Evolutionary conservation across 2,888 invertebrate species (phyloP).

Genomic region (Pseudanteris insignis): DNA sequence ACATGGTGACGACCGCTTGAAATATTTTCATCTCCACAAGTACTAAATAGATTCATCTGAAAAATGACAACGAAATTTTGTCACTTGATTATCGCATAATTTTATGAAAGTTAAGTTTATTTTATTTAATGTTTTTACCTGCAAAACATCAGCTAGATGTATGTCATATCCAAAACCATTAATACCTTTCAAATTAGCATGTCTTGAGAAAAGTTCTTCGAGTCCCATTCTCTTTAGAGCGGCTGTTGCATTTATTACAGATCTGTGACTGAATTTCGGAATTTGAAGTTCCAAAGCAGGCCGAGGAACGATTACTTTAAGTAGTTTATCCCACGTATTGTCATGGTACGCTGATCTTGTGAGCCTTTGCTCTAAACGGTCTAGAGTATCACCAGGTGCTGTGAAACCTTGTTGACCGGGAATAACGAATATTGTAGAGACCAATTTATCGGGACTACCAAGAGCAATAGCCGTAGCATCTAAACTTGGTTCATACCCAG

Average conservation of each 20-base stretch:
- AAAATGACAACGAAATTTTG: no score
- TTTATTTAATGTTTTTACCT: no score
- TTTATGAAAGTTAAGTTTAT: slow-evolving; percentile 3
- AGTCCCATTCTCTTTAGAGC: slow-evolving; percentile 84
- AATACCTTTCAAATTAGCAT: slow-evolving; percentile 84
- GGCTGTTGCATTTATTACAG: slow-evolving; percentile 81
- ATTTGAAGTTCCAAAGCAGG: slow-evolving; percentile 83
- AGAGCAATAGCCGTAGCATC: slow-evolving; percentile 86
- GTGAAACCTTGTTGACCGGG: slow-evolving; percentile 86
- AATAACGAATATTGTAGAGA: slow-evolving; percentile 83
- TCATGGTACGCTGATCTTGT: slow-evolving; percentile 73
- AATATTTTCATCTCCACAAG: slow-evolving; percentile 78
- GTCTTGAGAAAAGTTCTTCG: slow-evolving; percentile 79
- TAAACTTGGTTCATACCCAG: slow-evolving; percentile 84
- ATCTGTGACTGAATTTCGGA: slow-evolving; percentile 84
- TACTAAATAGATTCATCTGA: slow-evolving; percentile 79
- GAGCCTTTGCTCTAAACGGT: slow-evolving; percentile 77
- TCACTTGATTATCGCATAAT: slow-evolving; percentile 5
- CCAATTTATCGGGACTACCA: slow-evolving; percentile 75
- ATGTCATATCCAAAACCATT: slow-evolving; percentile 83
- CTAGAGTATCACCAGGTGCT: slow-evolving; percentile 81
- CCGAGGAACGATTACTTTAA: slow-evolving; percentile 79
- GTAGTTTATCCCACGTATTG: slow-evolving; percentile 77
- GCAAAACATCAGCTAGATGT: slow-evolving; percentile 84
- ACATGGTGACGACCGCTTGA: slow-evolving; percentile 80